Conservation (phyloP, 2,888 invertebrate species). For the Drosophila hamatofila region DNA sequence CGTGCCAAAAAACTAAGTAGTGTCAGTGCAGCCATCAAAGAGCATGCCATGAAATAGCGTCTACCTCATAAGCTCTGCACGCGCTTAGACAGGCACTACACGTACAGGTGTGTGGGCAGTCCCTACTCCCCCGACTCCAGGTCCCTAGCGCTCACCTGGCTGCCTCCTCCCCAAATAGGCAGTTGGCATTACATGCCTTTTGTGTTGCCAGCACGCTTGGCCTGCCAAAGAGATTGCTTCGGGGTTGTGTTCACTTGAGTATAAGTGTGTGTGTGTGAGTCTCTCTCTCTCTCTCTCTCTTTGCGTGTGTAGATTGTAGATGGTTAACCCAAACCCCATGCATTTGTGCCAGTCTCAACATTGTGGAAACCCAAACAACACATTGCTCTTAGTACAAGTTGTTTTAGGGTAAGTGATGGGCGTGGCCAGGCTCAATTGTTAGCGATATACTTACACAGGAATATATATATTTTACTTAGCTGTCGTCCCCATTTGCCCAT, state of each 20-base stretch:
- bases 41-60: slow-evolving; percentile 50
- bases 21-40: slow-evolving; percentile 75
- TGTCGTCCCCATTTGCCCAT: slow-evolving; percentile 9
- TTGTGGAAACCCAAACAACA: slow-evolving; percentile 64
- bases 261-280: slow-evolving; percentile 9
- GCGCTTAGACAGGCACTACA: slow-evolving; percentile 36
- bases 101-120: slow-evolving; percentile 68
- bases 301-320: slow-evolving; percentile 23
- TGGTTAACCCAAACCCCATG: slow-evolving; percentile 36
- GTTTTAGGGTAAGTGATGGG: slow-evolving; percentile 73
- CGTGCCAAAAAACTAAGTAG: slow-evolving; percentile 79
- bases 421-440: slow-evolving; percentile 66
- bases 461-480: slow-evolving; percentile 45
- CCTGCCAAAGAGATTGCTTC: slow-evolving; percentile 64
- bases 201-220: slow-evolving; percentile 60
- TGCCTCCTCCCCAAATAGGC: slow-evolving; percentile 58
- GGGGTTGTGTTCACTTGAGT: slow-evolving; percentile 13
- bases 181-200: slow-evolving; percentile 77
- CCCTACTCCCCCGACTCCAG: background rate
- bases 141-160: background rate
- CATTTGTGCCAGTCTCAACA: slow-evolving; percentile 12
- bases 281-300: slow-evolving; percentile 2
- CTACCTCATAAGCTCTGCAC: slow-evolving; percentile 46
- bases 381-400: slow-evolving; percentile 77
- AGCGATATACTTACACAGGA: slow-evolving; percentile 56